A percentile compares a stretch with the other conserved stretches of the same genome.
These are phyloP conservation scores for Chaetops frenatus DNA, from an alignment of 2,113 vertebrate species.

Conservation along the genomic window DNA sequence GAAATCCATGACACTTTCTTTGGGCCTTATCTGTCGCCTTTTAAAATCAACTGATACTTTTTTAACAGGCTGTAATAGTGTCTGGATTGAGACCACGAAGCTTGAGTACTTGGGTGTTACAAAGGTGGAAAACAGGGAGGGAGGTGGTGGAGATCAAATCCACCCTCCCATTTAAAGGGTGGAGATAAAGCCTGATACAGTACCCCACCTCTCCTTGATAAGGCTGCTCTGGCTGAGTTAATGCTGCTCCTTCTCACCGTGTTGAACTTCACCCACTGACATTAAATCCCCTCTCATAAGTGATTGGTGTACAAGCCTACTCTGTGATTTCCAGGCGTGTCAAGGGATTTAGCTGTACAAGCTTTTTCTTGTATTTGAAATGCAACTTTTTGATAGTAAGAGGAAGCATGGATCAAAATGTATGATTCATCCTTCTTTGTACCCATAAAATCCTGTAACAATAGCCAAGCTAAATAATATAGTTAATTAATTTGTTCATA, in stretches of 20 bases:
- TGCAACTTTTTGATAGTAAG: slow-evolving; percentile 38
- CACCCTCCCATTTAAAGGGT: background rate
- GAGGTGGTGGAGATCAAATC: slow-evolving; percentile 13
- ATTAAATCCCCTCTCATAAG: slow-evolving; percentile 42
- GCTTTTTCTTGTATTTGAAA: slow-evolving; percentile 43
- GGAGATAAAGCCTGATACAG: slow-evolving; percentile 12
- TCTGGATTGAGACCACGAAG: background rate
- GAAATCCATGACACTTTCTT: background rate
- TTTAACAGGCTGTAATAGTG: background rate
- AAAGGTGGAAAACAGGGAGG: background rate
- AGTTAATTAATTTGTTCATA: slow-evolving; percentile 3
- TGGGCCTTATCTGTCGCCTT: background rate
- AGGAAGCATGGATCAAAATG: slow-evolving; percentile 21
- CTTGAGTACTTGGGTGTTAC: background rate
- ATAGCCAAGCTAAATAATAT: background rate
- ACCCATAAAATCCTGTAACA: slow-evolving; percentile 5
- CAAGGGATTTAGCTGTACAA: slow-evolving; percentile 50
- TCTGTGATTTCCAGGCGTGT: slow-evolving; percentile 38
- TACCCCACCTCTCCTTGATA: slow-evolving; percentile 24
- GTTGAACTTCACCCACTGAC: slow-evolving; percentile 50
- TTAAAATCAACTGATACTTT: background rate
- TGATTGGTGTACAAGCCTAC: slow-evolving; percentile 13
- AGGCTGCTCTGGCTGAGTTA: slow-evolving; percentile 13
- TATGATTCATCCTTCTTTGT: slow-evolving; percentile 1
- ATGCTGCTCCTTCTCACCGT: background rate